Evolutionary conservation across 1,140 invertebrate genomes (phyloP).

Genomic region (Trinorchestia longiramus): DNA sequence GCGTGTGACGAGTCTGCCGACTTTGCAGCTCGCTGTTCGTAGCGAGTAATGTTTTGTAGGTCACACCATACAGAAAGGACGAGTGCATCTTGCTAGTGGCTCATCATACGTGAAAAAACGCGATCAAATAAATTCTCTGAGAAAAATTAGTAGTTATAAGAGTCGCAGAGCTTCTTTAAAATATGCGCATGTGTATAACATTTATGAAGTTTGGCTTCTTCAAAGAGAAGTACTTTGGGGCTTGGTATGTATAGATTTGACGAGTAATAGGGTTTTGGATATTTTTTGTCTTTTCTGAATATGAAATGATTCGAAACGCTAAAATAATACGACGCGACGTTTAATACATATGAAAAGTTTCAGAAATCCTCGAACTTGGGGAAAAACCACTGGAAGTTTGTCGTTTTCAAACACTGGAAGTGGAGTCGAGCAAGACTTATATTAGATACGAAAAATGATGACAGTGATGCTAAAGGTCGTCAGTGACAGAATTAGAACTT

Average conservation of each 20-base stretch:
- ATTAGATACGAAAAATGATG: neutral
- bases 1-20: neutral
- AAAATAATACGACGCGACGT: neutral
- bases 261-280: neutral
- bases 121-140: neutral
- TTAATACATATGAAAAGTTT: neutral
- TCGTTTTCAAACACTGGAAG: neutral
- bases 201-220: too few species aligned
- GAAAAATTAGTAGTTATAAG: neutral
- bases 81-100: neutral
- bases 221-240: too few species aligned
- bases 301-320: too few species aligned
- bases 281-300: neutral
- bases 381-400: neutral
- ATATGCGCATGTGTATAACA: too few species aligned
- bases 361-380: neutral
- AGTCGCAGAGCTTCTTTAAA: too few species aligned
- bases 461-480: too few species aligned
- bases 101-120: neutral
- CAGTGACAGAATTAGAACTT: too few species aligned
- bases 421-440: neutral
- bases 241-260: too few species aligned
- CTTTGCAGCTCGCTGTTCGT: neutral
- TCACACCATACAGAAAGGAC: neutral
- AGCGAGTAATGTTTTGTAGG: neutral